Evolutionary conservation across 35 echinoderm and acorn worm genomes (phyloP), one percentile per base, ranked within the genome.

Genomic region (Apostichopus parvimensis): DNA sequence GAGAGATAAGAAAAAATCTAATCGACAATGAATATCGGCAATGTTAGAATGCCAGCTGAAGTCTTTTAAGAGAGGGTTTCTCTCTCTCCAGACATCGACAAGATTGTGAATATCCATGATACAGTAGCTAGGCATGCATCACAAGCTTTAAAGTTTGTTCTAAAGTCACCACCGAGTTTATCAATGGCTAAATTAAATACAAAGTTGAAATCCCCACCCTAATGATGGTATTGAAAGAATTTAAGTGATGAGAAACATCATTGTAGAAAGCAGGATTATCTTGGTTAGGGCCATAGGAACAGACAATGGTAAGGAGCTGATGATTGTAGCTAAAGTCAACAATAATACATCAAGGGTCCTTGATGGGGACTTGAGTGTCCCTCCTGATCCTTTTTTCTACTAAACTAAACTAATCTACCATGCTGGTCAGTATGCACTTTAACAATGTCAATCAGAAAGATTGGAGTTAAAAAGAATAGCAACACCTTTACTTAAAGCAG

Each of bases 11-110:
- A 11, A 61, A n/a, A 88, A 87, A 73, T 71, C 59, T 1, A 71
- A 56, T 45, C 86, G 73, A 17, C 86, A 73, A 72, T 88, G 86
- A 88, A 88, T 88, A 17, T 88, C 64, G 25, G 86, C 61, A 71
- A 88, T 88, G 53, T 88, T 73, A 53, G 86, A 88, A 73, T 88
- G 86, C 61, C 86, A 88, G 60, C 54, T 88, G 68, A 71, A 88
- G 11, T 20, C 21, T 53, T 88, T 73, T 61, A 20, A 61, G 13
- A 88, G n/a, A 12, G 86, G 21, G 68, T 88, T 70, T 56, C 20
- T 4, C 18, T 73, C 80, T 25, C 78, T 80, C 78, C 78, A 80
- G 21, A 54, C 23, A 34, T 80, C 6, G 5, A 73, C 34, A 83
- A 83, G 80, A 83, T 83, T 8, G 21, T 28, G 34, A n/a, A 28